Evolutionary conservation across 2,888 invertebrate species (phyloP), one percentile per base, ranked within the genome.

Genomic region (Cephus runcator): DNA sequence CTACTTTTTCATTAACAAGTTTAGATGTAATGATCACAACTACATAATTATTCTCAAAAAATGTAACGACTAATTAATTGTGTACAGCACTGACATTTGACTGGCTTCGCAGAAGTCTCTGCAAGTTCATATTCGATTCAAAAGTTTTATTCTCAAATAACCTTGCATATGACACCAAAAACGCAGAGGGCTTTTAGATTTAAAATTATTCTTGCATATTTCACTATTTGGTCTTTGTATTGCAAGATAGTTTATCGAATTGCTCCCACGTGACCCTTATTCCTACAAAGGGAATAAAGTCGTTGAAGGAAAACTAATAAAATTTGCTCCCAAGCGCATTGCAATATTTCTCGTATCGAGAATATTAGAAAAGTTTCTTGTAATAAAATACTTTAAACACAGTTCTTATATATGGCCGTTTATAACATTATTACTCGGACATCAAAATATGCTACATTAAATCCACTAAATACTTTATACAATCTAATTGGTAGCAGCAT

Each of bases 211-310:
- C 40, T 56, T 56, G 40, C 40, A 56, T 56, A 76, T 81, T 80
- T 84, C 81, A 83, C 81, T 84, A 84, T 80, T 84, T 83, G 80
- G 79, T 84, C 81, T 77, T 78, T 81, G 69, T 73, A 73, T 34
- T 35, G 69, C 79, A 79, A 69, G 34, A 83, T 84, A 4, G 1
- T 1, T 23, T 56, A 56, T 56, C 40, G 40, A 56, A 23, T 56
- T 23, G 9, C 23, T 23, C 56, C 56, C 23, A 56, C 9, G 23
- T 56, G 56, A 9, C 56, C 23, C 9, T 56, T 56, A 15, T 56
- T 23, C 40, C 40, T 15, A 56, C 4, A 56, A 56, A 15, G 23
- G 23, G 56, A 23, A 56, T 56, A 56, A 56, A 56, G 56, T 23
- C 56, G 23, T 56, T 23, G 23, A 56, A 56, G 56, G 15, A 40